These are phyloP conservation scores for Nycteola revayana DNA, from an alignment of 2,888 invertebrate genomes.

Conservation along the genomic window DNA sequence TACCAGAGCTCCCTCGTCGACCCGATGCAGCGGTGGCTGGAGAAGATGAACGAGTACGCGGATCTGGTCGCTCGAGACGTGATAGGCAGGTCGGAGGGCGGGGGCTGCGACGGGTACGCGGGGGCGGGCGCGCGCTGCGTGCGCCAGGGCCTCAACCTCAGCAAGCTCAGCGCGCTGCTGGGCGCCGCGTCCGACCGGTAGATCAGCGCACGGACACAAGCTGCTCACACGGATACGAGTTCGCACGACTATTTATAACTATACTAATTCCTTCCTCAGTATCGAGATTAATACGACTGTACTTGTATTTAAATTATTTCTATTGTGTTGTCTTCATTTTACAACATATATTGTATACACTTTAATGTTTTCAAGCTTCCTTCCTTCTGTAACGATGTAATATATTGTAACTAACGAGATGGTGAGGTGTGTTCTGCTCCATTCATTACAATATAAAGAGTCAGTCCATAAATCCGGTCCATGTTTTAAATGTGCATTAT, in stretches of 20 bases:
- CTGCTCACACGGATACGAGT: constrained; percentile 20
- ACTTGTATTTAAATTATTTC: no score
- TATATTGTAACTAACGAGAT: constrained; percentile 3
- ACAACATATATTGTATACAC: no score
- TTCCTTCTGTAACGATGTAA: constrained; percentile 12
- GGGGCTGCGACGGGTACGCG: not conserved
- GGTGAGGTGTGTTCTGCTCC: no score
- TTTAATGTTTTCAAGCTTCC: constrained; percentile 17
- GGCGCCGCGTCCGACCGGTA: constrained; percentile 58
- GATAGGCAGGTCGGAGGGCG: constrained; percentile 9
- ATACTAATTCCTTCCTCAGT: no score
- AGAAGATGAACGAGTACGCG: constrained; percentile 49
- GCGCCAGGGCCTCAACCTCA: constrained; percentile 1
- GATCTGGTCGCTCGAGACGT: constrained; percentile 27
- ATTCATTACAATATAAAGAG: no score
- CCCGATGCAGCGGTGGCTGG: constrained; percentile 68
- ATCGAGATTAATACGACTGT: no score
- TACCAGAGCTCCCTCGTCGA: constrained; percentile 60
- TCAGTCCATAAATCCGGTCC: no score
- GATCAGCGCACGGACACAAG: constrained; percentile 11
- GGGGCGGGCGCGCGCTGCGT: not conserved
- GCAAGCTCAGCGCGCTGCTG: constrained; percentile 3
- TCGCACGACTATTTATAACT: no score
- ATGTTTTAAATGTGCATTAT: no score
- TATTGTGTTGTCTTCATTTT: no score